A percentile compares a stretch with the other conserved stretches of the same genome.
Conservation (phyloP, 1,140 invertebrate genomes). For the Drosophila santomea region DNA sequence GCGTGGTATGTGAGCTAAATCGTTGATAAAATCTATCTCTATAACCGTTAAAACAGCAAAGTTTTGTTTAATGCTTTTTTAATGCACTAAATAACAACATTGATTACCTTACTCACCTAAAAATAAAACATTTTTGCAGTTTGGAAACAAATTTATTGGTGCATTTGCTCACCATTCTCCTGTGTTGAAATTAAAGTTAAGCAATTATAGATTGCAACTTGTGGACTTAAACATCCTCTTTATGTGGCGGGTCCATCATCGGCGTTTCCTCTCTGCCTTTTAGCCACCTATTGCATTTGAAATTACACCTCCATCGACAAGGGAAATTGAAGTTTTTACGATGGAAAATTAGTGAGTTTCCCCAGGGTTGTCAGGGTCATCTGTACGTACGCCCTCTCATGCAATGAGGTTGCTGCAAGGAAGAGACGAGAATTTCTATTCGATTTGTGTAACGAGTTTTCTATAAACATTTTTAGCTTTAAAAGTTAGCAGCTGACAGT, state of each 20-base stretch:
- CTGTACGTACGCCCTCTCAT: conserved; percentile 28
- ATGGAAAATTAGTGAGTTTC: conserved; percentile 54
- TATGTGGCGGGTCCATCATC: conserved; percentile 31
- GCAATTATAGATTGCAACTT: conserved; percentile 30
- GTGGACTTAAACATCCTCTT: background rate
- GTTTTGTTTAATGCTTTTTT: no score
- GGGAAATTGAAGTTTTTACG: conserved; percentile 55
- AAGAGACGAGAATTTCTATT: conserved; percentile 68
- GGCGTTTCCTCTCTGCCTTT: conserved; percentile 12
- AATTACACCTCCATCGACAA: conserved; percentile 47
- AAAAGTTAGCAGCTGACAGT: conserved; percentile 76
- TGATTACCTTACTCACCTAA: background rate
- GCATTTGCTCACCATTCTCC: background rate
- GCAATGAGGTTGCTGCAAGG: conserved; percentile 42
- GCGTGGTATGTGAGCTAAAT: no score
- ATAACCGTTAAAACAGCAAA: no score
- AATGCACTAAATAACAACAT: background rate
- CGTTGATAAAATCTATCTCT: background rate
- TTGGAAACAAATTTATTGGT: conserved; percentile 1
- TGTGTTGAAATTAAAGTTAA: conserved; percentile 24
- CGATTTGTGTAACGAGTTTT: conserved; percentile 82
- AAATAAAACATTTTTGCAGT: background rate
- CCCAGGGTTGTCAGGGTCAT: conserved; percentile 26
- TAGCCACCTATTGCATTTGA: conserved; percentile 28
- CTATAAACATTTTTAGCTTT: conserved; percentile 81